A percentile compares a stretch with the other conserved stretches of the same genome.
These are phyloP conservation scores for Psilanteris sp. DNA, from an alignment of 1,140 invertebrate species.

Conservation along the genomic window DNA sequence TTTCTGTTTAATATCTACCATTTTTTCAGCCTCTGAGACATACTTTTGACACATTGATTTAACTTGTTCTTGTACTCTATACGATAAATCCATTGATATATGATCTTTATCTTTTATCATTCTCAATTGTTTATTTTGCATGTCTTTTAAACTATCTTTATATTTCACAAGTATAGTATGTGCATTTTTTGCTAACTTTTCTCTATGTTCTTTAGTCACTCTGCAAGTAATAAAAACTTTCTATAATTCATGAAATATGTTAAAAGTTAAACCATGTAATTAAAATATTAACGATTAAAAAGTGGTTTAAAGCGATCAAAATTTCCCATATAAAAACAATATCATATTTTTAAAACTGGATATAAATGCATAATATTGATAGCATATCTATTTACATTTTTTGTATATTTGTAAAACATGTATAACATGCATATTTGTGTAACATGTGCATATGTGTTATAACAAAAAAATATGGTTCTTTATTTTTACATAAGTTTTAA, in stretches of 20 bases:
- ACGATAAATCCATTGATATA: constrained; percentile 84
- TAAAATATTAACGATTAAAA: too few relatives aligned
- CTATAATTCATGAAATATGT: neutral
- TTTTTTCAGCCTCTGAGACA: constrained; percentile 83
- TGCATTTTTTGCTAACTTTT: constrained; percentile 91
- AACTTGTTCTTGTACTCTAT: constrained; percentile 85
- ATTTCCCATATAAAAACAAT: too few relatives aligned
- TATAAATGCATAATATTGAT: too few relatives aligned
- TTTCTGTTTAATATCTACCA: constrained; percentile 85
- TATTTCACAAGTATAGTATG: constrained; percentile 90
- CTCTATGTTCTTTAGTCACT: constrained; percentile 94
- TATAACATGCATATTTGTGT: too few relatives aligned
- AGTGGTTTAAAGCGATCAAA: too few relatives aligned
- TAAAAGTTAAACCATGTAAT: constrained; percentile 1
- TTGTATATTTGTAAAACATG: too few relatives aligned
- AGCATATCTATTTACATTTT: too few relatives aligned
- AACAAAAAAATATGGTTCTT: too few relatives aligned
- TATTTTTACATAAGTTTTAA: too few relatives aligned
- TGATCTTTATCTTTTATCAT: constrained; percentile 84
- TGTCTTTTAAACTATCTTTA: constrained; percentile 87
- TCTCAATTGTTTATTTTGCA: constrained; percentile 88
- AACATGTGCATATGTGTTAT: too few relatives aligned
- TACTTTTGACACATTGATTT: constrained; percentile 84
- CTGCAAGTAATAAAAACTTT: constrained; percentile 76
- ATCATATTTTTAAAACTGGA: too few relatives aligned